Conservation (phyloP, 2,113 vertebrate genomes). For the Leucosticte australis region DNA sequence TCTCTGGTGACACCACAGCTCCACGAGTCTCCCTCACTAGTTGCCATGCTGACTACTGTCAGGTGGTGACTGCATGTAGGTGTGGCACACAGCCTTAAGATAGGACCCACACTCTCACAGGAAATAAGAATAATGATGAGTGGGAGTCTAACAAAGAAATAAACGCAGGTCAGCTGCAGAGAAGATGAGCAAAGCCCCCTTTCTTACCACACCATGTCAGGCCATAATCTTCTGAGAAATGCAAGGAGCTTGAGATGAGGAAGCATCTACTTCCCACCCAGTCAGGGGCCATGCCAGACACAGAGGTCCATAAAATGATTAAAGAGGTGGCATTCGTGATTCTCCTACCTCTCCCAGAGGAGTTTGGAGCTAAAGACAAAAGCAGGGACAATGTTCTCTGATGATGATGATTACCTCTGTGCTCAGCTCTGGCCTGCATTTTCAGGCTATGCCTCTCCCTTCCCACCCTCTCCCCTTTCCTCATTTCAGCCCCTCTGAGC, state of each 20-base stretch:
- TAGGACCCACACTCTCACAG: not conserved
- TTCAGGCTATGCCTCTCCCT: not conserved
- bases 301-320: not conserved
- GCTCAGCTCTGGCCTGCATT: not conserved
- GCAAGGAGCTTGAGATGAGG: not conserved
- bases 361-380: not conserved
- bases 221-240: not conserved
- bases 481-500: not conserved
- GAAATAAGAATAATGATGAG: not conserved
- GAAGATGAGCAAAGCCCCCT: not conserved
- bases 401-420: not conserved
- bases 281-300: fast-evolving
- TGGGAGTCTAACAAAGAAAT: not conserved
- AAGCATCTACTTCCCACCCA: not conserved
- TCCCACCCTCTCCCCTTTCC: not conserved
- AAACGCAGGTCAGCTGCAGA: not conserved
- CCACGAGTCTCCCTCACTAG: not conserved
- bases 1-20: not conserved
- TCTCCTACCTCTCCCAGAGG: not conserved
- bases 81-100: not conserved
- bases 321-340: not conserved
- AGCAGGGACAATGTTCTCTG: not conserved
- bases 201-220: not conserved
- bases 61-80: not conserved
- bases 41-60: not conserved